Evolutionary conservation across 2,797 vertebrate species (phyloP).

Genomic region (Acanthurus lineatus): DNA sequence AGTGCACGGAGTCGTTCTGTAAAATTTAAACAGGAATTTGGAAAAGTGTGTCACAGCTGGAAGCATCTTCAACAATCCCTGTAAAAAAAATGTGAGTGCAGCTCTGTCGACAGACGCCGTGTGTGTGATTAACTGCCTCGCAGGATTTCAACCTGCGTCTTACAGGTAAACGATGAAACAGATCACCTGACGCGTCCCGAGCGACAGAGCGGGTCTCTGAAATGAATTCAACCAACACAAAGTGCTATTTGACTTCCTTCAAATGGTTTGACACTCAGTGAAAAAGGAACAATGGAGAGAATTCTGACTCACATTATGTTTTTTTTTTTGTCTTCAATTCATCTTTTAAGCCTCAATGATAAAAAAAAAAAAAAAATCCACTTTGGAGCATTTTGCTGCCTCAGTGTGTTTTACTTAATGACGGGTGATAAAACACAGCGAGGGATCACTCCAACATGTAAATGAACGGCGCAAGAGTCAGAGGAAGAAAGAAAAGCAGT

Average conservation of each 20-base stretch:
- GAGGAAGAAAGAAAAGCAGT: not conserved
- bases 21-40: slow-evolving; percentile 24
- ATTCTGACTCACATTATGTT: not conserved
- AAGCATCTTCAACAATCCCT: slow-evolving; percentile 15
- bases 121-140: slow-evolving; percentile 42
- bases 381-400: not conserved
- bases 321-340: not conserved
- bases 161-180: slow-evolving; percentile 1
- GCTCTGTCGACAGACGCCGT: slow-evolving; percentile 31
- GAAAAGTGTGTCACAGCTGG: slow-evolving; percentile 40
- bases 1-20: not conserved
- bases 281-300: not conserved
- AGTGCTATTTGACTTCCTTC: slow-evolving; percentile 6
- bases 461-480: not conserved
- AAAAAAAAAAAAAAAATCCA: not conserved
- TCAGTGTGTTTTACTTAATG: not conserved
- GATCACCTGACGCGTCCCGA: not conserved
- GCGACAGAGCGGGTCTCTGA: not conserved
- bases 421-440: not conserved
- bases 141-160: slow-evolving; percentile 9
- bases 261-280: not conserved
- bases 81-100: slow-evolving; percentile 10
- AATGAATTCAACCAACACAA: not conserved
- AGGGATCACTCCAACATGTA: not conserved
- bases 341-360: not conserved